phyloP scores from a whole-genome alignment of 2,113 vertebrate species.

The Rhagologus leucostigma region DNA sequence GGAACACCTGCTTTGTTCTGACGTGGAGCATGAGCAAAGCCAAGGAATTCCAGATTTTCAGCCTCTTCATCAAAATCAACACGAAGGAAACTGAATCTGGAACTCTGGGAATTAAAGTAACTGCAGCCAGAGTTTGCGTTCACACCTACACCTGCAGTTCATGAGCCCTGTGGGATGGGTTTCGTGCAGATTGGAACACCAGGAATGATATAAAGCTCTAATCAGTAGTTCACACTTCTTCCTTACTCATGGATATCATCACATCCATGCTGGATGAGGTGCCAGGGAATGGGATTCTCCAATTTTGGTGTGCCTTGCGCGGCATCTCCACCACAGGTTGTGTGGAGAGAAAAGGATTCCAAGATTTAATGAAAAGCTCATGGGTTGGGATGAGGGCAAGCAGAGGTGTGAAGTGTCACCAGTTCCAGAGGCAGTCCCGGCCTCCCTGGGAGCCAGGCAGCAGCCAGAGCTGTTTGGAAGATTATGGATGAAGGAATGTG shows the following conservation, averaged over 20 bases:
- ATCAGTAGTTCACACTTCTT: not conserved
- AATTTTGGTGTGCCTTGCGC: accelerated
- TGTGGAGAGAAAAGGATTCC: not conserved
- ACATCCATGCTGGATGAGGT: not conserved
- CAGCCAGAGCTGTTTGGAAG: not conserved
- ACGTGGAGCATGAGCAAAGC: not conserved
- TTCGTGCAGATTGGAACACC: not conserved
- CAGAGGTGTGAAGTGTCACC: not conserved
- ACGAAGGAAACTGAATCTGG: not conserved
- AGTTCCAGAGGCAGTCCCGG: not conserved
- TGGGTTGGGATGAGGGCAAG: not conserved
- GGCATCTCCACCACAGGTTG: not conserved
- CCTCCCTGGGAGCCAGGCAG: not conserved
- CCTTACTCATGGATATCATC: not conserved
- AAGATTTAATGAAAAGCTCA: accelerated
- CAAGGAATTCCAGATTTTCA: not conserved
- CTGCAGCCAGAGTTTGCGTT: not conserved
- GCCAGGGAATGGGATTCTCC: not conserved
- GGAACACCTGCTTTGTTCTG: not conserved
- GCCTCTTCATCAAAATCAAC: not conserved
- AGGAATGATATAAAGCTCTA: not conserved
- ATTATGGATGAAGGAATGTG: not conserved
- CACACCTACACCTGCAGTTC: not conserved
- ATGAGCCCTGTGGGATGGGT: not conserved
- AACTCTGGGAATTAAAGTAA: not conserved